Percentiles rank a stretch among this genome's conserved stretches.
phyloP scores from a whole-genome alignment of 2,113 vertebrate genomes.

The Solenodon paradoxus region DNA sequence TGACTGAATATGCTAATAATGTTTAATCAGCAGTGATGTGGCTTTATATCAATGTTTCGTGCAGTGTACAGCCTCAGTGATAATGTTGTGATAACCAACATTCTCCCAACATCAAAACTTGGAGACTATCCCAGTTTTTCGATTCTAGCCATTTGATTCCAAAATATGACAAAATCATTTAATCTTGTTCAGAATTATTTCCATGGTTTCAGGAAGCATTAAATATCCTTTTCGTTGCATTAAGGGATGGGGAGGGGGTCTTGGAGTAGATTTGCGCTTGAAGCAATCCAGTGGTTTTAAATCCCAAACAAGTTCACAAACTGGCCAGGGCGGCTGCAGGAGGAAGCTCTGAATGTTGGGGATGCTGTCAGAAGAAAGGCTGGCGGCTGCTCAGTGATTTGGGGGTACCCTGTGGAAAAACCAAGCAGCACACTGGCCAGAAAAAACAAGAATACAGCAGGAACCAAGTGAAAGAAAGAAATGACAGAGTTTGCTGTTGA shows the following conservation, averaged over 20 bases:
- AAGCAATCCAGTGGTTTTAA: neutral
- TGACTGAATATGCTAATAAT: constrained; percentile 51
- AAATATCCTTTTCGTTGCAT: constrained; percentile 28
- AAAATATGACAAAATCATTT: constrained; percentile 59
- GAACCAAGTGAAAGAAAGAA: neutral
- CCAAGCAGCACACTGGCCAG: neutral
- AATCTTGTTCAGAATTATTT: constrained; percentile 34
- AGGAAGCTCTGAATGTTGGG: neutral
- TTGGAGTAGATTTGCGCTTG: neutral
- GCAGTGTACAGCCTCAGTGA: constrained; percentile 28
- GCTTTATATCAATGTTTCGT: constrained; percentile 68
- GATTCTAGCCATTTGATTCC: neutral
- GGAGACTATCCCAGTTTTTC: constrained; percentile 30
- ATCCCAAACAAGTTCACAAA: constrained; percentile 3
- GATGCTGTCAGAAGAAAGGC: neutral
- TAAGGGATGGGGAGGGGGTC: neutral
- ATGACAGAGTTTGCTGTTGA: neutral
- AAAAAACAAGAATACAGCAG: neutral
- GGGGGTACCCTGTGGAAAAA: neutral
- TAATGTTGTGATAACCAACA: constrained; percentile 43
- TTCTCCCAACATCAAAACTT: constrained; percentile 53
- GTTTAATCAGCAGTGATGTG: constrained; percentile 53
- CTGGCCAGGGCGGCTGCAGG: neutral
- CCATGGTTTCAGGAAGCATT: constrained; percentile 60
- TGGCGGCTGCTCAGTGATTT: neutral